Conservation (phyloP, 2,113 vertebrate species). For the Nycticebus coucang region DNA sequence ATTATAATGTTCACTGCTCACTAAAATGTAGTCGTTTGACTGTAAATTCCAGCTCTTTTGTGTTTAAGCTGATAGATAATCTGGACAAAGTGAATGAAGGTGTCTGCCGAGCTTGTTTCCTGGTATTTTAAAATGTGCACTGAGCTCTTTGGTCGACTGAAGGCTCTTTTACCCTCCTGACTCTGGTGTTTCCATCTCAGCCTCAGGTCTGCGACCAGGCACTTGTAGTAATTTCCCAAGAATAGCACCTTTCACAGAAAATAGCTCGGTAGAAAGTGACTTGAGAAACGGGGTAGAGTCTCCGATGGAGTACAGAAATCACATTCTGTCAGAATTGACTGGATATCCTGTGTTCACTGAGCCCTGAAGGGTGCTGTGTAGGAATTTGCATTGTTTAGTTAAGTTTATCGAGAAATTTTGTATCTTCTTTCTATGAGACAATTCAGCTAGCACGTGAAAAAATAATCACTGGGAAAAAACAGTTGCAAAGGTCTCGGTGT, state of each 20-base stretch:
- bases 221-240: constrained; percentile 22
- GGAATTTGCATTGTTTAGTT: not conserved
- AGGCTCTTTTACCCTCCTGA: not conserved
- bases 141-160: not conserved
- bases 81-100: not conserved
- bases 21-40: not conserved
- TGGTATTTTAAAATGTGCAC: not conserved
- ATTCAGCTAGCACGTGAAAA: not conserved
- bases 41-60: not conserved
- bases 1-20: not conserved
- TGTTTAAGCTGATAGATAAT: not conserved
- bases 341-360: not conserved
- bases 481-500: not conserved
- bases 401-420: not conserved
- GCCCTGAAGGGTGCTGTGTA: not conserved
- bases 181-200: not conserved
- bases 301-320: not conserved
- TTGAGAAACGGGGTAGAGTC: not conserved
- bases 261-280: not conserved
- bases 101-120: not conserved
- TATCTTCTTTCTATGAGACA: not conserved
- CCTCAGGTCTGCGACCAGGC: not conserved
- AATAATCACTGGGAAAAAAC: not conserved
- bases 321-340: not conserved
- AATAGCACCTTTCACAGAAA: constrained; percentile 20